Evolutionary conservation across 2,888 invertebrate genomes (phyloP), one percentile per base, ranked within the genome.

Genomic region (Meandrusa payeni): DNA sequence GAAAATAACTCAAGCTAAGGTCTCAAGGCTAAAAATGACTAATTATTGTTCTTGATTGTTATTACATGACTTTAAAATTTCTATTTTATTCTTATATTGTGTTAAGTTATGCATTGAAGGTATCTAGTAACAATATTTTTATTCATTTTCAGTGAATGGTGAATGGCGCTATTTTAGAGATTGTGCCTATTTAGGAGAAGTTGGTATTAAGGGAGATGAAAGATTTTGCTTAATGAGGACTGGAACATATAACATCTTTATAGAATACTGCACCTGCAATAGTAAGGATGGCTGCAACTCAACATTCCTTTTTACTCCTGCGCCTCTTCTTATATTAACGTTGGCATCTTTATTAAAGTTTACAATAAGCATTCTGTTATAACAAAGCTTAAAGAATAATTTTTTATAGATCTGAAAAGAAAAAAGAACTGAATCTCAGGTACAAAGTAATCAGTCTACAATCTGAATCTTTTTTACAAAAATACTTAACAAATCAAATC

Each of bases 191-290:
- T 89, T 97, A 63, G 97, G 97, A 0, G 96, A 96, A 55, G 95
- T 96, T 0, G 97, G 97, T 0, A 94, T 97, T 34, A 92, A 91
- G 60, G 95, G 96, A 0, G 97, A 97, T 59, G 97, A 97, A 74
- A 89, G 97, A 40, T 97, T 94, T 76, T 97, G 97, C 58, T 82
- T 96, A 5, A 95, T 97, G 94, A 89, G 96, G 60, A 95, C 95
- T 0, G 97, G 97, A 10, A 95, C 95, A 1, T 96, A 95, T 76
- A 96, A 97, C 69, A 96, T 97, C 54, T 97, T 97, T 70, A 93
- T 96, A 87, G 97, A 97, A 76, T 96, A 95, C 62, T 97, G 97
- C 69, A 96, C 96, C 0, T 97, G 97, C 61, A 95, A 95, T 60
- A 95, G 94, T 62, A 97, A 97, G 76, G 96, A 97, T 71, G 97